Evolutionary conservation across 2,888 invertebrate genomes (phyloP), one percentile per base, ranked within the genome.

Genomic region (Tortrix viridana): DNA sequence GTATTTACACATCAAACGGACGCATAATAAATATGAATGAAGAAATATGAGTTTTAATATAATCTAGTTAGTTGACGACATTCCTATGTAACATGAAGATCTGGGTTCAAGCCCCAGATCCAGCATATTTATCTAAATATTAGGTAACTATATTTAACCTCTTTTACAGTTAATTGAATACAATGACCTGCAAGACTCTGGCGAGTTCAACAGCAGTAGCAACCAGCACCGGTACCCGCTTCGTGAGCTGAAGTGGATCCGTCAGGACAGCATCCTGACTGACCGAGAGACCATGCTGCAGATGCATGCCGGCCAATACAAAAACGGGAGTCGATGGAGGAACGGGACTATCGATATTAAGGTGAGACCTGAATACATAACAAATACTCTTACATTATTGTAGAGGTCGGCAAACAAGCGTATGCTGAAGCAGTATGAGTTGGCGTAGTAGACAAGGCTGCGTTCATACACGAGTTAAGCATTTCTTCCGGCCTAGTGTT

Each of bases 101-200:
- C n/a, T n/a, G n/a, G n/a, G n/a, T n/a, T n/a, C n/a, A n/a, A n/a
- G n/a, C n/a, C n/a, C n/a, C n/a, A n/a, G n/a, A n/a, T n/a, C n/a
- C n/a, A n/a, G n/a, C n/a, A n/a, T n/a, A n/a, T n/a, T n/a, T n/a
- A n/a, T n/a, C n/a, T 2, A 4, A 22, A 12, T 32, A 32, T 32
- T 32, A 12, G 0, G 32, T 32, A 3, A 32, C 12, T 32, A 32
- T 32, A 49, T 14, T 32, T 5, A 49, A 32, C 32, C 5, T 12
- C 6, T 20, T 41, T 82, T 80, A 3, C 77, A 95, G 95, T 72
- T 95, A 41, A 89, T 91, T 72, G 94, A 94, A 72, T 95, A 93
- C 76, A 86, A 94, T 60, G 95, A 95, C 73, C 60, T 89, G 1
- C 82, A 91, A 22, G 93, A 94, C 75, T 86, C 82, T 0, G 94